A percentile compares a stretch with the other conserved stretches of the same genome.
Evolutionary conservation across 2,888 invertebrate genomes (phyloP).

Genomic region (Dasysyrphus tricinctus): DNA sequence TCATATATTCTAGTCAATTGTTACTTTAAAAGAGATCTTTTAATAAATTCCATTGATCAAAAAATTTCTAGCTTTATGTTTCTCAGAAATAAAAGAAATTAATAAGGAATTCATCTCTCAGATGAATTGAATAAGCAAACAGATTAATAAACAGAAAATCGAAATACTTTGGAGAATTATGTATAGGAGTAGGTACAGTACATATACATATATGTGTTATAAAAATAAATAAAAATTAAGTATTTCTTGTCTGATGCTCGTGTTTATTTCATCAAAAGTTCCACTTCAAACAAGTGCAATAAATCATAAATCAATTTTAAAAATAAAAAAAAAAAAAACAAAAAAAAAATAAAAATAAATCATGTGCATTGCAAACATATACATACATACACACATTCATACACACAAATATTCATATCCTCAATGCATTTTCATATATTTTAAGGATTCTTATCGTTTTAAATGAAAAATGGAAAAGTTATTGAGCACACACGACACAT

Average conservation of each 20-base stretch:
- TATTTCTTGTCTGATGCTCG: neutral
- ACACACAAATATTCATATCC: neutral
- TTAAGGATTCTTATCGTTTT: neutral
- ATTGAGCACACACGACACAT: slow-evolving; percentile 45
- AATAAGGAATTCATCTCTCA: neutral
- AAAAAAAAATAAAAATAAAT: neutral
- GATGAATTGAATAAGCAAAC: neutral
- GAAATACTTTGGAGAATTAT: neutral
- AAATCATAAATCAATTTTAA: slow-evolving; percentile 47
- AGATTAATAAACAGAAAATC: neutral
- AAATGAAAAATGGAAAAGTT: slow-evolving; percentile 30
- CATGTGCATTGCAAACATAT: neutral
- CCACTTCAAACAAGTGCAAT: slow-evolving; percentile 29
- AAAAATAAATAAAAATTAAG: neutral
- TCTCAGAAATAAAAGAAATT: neutral
- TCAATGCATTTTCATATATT: slow-evolving; percentile 3
- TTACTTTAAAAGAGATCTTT: neutral
- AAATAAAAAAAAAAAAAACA: neutral
- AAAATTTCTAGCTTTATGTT: neutral
- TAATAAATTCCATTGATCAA: neutral
- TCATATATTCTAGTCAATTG: neutral
- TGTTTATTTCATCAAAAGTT: slow-evolving; percentile 41
- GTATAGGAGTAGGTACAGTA: too few relatives aligned
- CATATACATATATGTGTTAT: too few relatives aligned
- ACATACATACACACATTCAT: neutral